A percentile compares a stretch with the other conserved stretches of the same genome.
Conservation (phyloP, 2,888 invertebrate genomes). For the Spatulosminthurus flaviceps region DNA sequence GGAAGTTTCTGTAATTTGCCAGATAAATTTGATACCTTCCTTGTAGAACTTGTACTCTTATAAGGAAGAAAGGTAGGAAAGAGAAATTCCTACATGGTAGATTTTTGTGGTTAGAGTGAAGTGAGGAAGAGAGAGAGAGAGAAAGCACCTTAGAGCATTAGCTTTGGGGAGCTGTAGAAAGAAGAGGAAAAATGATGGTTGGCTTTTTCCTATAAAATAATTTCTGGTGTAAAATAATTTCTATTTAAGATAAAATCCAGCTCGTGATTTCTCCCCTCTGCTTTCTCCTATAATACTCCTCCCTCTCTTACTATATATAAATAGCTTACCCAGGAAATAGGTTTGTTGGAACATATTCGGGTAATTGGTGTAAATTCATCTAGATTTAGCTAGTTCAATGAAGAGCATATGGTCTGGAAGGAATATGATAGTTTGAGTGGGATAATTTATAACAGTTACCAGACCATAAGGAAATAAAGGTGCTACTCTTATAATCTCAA, state of each 20-base stretch:
- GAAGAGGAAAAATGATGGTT: neutral
- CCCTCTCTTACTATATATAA: too few relatives aligned
- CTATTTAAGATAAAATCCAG: slow-evolving; percentile 23
- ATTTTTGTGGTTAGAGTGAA: too few relatives aligned
- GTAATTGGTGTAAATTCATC: slow-evolving; percentile 10
- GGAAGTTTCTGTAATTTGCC: too few relatives aligned
- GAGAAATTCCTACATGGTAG: too few relatives aligned
- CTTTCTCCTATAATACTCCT: too few relatives aligned
- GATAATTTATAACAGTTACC: slow-evolving; percentile 44
- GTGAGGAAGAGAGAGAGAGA: neutral
- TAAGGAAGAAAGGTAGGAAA: too few relatives aligned
- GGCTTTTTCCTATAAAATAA: slow-evolving; percentile 3
- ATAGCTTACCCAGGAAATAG: too few relatives aligned
- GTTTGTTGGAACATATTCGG: neutral
- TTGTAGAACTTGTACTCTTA: too few relatives aligned
- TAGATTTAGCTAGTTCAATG: slow-evolving; percentile 18
- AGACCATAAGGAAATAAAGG: slow-evolving; percentile 41
- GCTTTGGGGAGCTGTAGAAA: neutral
- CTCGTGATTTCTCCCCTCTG: slow-evolving; percentile 1
- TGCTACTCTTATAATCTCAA: slow-evolving; percentile 41
- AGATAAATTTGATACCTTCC: too few relatives aligned
- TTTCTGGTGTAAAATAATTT: slow-evolving; percentile 23
- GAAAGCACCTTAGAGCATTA: neutral
- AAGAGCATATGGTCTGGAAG: slow-evolving; percentile 14
- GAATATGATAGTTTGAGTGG: slow-evolving; percentile 8